Evolutionary conservation across 2,113 vertebrate species (phyloP), one percentile per base, ranked within the genome.

Genomic region (Siniperca chuatsi): DNA sequence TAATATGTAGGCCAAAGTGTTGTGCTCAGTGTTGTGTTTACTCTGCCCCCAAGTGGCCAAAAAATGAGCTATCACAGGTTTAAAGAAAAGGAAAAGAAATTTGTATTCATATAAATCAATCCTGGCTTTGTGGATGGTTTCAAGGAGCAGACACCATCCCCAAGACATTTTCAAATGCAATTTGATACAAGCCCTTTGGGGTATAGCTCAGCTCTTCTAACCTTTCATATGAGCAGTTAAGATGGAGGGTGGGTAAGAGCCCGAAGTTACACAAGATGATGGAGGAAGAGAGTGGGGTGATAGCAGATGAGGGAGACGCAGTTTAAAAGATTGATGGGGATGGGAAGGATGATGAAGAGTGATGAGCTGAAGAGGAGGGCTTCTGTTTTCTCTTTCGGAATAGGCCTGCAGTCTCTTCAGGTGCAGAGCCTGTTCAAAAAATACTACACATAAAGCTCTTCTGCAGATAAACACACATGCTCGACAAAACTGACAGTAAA

Each of bases 241-340:
- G 76, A 88, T 65, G 87, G 79, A 78, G 62, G 74, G 76, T 67
- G 70, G 74, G 79, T 73, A 74, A 85, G 86, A 82, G 81, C 79
- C 73, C 2, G 40, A 85, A 83, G 89, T 84, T 88, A 75, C 80
- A 86, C 78, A 58, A 67, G 78, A 90, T 88, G 90, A 93, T 81
- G 77, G 75, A 90, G 78, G 83, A 84, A 87, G 83, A 87, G 79
- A 79, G 81, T 8, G 15, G 65, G 83, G 76, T 55, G 88, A 92
- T 82, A 79, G 83, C 71, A 82, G 84, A 92, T 91, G 90, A 93
- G 75, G 74, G 70, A 87, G 76, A 79, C 70, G 86, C 83, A 61
- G 82, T 92, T 93, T 89, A 80, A 88, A 91, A 92, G 91, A 93
- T 86, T 84, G 85, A 92, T 92, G 83, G 79, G 1, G 23, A 78